phyloP scores from a whole-genome alignment of 30 jellyfish, hydroid and myxozoan genomes.

The Catostylus mosaicus region DNA sequence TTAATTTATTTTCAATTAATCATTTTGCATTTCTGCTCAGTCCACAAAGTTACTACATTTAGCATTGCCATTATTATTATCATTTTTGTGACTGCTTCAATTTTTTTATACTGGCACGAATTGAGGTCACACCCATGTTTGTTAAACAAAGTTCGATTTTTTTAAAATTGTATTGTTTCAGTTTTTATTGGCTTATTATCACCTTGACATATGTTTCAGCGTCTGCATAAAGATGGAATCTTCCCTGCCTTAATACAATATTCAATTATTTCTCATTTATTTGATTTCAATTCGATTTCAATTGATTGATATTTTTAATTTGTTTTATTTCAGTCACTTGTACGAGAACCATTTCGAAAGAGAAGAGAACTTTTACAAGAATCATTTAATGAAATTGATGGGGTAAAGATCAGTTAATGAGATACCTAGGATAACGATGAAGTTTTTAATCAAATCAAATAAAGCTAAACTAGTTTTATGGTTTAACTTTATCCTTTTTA shows the following conservation, averaged over 20 bases:
- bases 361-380: constrained; percentile 77
- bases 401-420: constrained; percentile 53
- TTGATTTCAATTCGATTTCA: neutral
- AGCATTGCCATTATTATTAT: too few relatives aligned
- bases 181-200: neutral
- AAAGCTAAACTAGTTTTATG: too few relatives aligned
- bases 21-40: too few relatives aligned
- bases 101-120: too few relatives aligned
- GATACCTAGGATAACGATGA: neutral
- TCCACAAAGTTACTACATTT: too few relatives aligned
- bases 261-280: neutral
- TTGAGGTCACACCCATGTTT: too few relatives aligned
- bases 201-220: too few relatives aligned
- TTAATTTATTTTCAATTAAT: neutral
- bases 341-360: constrained; percentile 80
- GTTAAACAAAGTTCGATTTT: neutral
- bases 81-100: too few relatives aligned
- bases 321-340: constrained; percentile 71
- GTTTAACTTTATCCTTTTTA: too few relatives aligned
- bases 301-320: neutral
- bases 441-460: neutral
- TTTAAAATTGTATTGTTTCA: neutral
- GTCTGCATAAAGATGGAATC: too few relatives aligned
- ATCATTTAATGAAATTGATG: constrained; percentile 79
- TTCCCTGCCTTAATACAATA: too few relatives aligned